Conservation (phyloP, 1,140 invertebrate genomes). For the Littorina saxatilis region DNA sequence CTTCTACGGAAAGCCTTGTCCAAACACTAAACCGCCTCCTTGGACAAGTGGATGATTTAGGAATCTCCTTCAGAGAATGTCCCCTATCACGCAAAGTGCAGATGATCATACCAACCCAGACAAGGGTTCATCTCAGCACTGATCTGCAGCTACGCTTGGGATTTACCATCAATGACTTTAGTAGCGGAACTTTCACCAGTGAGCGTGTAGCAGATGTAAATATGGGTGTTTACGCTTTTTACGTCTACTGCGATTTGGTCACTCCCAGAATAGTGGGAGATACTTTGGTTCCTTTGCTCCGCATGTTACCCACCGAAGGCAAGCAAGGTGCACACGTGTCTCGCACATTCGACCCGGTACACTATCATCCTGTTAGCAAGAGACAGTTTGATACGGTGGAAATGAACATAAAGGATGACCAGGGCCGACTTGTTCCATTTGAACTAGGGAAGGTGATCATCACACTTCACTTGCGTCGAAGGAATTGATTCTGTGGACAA, state of each 20-base stretch:
- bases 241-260: slow-evolving; percentile 1
- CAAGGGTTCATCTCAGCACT: too few relatives aligned
- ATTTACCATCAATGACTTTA: too few relatives aligned
- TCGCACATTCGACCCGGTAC: background rate
- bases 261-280: background rate
- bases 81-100: background rate
- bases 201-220: background rate
- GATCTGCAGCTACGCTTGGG: too few relatives aligned
- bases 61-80: too few relatives aligned
- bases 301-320: background rate
- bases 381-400: slow-evolving; percentile 16
- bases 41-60: too few relatives aligned
- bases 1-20: too few relatives aligned
- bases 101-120: background rate
- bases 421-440: slow-evolving; percentile 18
- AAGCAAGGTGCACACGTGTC: background rate
- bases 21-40: too few relatives aligned
- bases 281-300: background rate
- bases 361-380: background rate
- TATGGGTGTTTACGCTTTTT: background rate
- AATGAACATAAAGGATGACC: slow-evolving; percentile 29
- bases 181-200: too few relatives aligned
- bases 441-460: background rate
- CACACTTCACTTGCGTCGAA: slow-evolving; percentile 26
- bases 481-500: too few relatives aligned